A percentile compares a stretch with the other conserved stretches of the same genome.
These are phyloP conservation scores for Mesochorus sp. DNA, from an alignment of 2,888 invertebrate species.

Conservation along the genomic window DNA sequence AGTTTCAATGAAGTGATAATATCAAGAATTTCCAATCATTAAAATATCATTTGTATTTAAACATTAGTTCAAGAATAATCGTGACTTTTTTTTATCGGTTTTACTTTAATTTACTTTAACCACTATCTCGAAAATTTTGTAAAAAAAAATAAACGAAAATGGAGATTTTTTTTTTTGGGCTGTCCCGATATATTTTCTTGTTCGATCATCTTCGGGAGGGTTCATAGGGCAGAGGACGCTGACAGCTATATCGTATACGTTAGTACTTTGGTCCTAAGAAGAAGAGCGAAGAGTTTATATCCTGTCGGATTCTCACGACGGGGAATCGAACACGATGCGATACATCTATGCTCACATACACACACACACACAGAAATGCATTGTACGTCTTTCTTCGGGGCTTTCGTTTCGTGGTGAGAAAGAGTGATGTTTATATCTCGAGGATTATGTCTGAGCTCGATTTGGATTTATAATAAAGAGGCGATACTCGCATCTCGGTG, in stretches of 20 bases:
- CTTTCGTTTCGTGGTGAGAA: slow-evolving; percentile 16
- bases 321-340: slow-evolving; percentile 53
- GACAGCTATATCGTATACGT: slow-evolving; percentile 57
- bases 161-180: background rate
- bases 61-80: too few relatives aligned
- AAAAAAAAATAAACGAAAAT: background rate
- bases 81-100: too few relatives aligned
- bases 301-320: slow-evolving; percentile 38
- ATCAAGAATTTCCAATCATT: background rate
- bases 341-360: background rate
- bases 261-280: slow-evolving; percentile 41
- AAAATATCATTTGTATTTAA: background rate
- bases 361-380: background rate
- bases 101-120: too few relatives aligned
- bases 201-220: slow-evolving; percentile 36
- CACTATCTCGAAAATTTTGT: too few relatives aligned
- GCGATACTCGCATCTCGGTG: slow-evolving; percentile 55
- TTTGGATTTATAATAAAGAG: slow-evolving; percentile 80
- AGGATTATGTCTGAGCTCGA: slow-evolving; percentile 73
- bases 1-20: background rate
- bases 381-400: slow-evolving; percentile 36
- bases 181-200: slow-evolving; percentile 23
- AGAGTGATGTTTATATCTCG: slow-evolving; percentile 72
- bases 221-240: slow-evolving; percentile 49
- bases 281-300: slow-evolving; percentile 41